phyloP scores from a whole-genome alignment of 2,113 vertebrate genomes.

The Dendropsophus ebraccatus region DNA sequence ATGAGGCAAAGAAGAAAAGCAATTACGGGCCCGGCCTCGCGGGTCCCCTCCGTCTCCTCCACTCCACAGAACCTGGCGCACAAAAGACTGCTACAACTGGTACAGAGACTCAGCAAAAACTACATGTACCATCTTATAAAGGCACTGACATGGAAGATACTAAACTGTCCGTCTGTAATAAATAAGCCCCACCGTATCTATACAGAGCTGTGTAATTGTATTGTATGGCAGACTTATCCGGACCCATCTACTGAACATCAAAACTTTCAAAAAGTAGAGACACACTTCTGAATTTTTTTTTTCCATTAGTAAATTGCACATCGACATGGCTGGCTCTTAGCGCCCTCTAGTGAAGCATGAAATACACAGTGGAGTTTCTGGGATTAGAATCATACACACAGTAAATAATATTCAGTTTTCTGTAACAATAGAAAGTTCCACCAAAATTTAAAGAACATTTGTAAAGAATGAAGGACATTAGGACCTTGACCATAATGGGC shows the following conservation, averaged over 20 bases:
- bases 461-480: neutral
- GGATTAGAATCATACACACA: neutral
- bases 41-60: neutral
- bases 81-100: neutral
- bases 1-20: constrained; percentile 59
- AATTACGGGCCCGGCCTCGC: neutral
- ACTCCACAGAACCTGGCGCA: neutral
- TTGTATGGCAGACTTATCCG: neutral
- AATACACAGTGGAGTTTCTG: neutral
- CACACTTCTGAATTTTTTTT: neutral
- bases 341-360: neutral
- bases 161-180: too few relatives aligned
- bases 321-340: neutral
- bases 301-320: neutral
- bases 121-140: neutral
- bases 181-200: too few relatives aligned
- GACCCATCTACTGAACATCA: too few relatives aligned
- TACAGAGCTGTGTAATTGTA: neutral
- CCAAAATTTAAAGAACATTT: neutral
- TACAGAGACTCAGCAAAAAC: neutral
- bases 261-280: neutral
- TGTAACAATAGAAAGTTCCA: neutral
- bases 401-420: too few relatives aligned
- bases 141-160: too few relatives aligned
- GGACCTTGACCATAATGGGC: too few relatives aligned